Base-by-base conservation (phyloP, 1,140 invertebrate species). In the Radopholus similis region DNA sequence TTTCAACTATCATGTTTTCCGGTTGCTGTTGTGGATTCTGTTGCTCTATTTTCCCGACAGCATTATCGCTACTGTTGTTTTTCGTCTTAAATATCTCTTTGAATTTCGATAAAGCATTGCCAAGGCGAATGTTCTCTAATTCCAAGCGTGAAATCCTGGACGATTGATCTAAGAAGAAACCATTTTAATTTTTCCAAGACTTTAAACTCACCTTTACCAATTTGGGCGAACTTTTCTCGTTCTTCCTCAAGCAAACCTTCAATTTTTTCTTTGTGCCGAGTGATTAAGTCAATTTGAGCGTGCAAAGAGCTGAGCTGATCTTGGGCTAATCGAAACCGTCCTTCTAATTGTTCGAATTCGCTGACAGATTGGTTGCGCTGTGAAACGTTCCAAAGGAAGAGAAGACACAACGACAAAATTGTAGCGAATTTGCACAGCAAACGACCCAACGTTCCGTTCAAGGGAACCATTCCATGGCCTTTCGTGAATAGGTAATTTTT, bases 191-290 rank as follows among this genome's bases (percentile, higher is more conserved):
- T 9, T 6, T n/a, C 21, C 13, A 59, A 37, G 38, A 9, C 30
- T 11, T 9, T 9, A 58, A 37, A 59, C 34, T 32, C 23, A 35
- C 58, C 23, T 18, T 62, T 62, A 11, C 4, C 47, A 3, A 18
- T 18, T 28, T 49, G 32, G 18, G 8, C 21, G 30, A 42, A 62
- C 23, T 34, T 35, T 26, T 62, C 59, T 49, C 49, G 40, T 62
- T 62, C 59, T 42, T 62, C 49, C n/a, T 5, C 59, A 21, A 42
- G 30, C 18, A 62, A 49, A 62, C 28, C 8, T 42, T 62, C 59
- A 28, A 62, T 62, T 62, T 28, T 51, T 13, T 62, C 59, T 23
- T 49, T 62, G 40, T 62, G 59, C 30, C 34, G 42, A n/a, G 59
- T 30, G 40, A 62, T 62, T 2, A 62, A 35, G 9, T 62, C 30